A percentile compares a stretch with the other conserved stretches of the same genome.
Evolutionary conservation across 2,888 invertebrate genomes (phyloP).

Genomic region (Conops quadrifasciatus): DNA sequence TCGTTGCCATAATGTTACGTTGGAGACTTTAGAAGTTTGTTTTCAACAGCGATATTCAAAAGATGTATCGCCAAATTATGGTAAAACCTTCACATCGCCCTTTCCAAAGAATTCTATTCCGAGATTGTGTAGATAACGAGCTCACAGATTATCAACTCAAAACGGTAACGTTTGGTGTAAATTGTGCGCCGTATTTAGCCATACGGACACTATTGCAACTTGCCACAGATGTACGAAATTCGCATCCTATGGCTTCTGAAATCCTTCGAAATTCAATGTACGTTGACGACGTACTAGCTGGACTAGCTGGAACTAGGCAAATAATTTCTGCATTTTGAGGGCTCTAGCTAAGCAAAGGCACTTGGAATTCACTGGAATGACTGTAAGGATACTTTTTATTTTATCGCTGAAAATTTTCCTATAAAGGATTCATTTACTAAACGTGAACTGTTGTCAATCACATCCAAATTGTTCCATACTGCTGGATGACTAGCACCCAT

Average conservation of each 20-base stretch:
- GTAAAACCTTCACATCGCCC: background rate
- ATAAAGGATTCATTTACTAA: constrained; percentile 3
- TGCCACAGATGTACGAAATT: background rate
- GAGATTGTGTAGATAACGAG: background rate
- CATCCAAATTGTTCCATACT: constrained; percentile 14
- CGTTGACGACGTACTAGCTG: constrained; percentile 16
- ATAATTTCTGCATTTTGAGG: constrained; percentile 32
- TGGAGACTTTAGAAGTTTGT: constrained; percentile 28
- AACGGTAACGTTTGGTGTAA: constrained; percentile 5
- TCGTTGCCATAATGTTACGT: constrained; percentile 15
- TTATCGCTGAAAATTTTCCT: background rate
- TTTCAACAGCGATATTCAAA: constrained; percentile 28
- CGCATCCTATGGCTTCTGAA: constrained; percentile 1
- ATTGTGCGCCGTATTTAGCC: constrained; percentile 7
- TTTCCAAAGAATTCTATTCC: constrained; percentile 20
- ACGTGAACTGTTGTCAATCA: constrained; percentile 12
- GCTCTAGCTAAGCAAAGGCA: constrained; percentile 33
- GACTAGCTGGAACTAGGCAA: background rate
- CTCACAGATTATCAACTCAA: constrained; percentile 25
- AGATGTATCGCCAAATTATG: constrained; percentile 26
- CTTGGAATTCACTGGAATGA: constrained; percentile 26
- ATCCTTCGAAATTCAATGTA: constrained; percentile 7
- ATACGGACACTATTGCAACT: constrained; percentile 10
- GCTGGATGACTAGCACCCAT: constrained; percentile 20
- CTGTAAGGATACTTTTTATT: background rate